Evolutionary conservation across 2,113 vertebrate genomes (phyloP).

Genomic region (Dascyllus trimaculatus): DNA sequence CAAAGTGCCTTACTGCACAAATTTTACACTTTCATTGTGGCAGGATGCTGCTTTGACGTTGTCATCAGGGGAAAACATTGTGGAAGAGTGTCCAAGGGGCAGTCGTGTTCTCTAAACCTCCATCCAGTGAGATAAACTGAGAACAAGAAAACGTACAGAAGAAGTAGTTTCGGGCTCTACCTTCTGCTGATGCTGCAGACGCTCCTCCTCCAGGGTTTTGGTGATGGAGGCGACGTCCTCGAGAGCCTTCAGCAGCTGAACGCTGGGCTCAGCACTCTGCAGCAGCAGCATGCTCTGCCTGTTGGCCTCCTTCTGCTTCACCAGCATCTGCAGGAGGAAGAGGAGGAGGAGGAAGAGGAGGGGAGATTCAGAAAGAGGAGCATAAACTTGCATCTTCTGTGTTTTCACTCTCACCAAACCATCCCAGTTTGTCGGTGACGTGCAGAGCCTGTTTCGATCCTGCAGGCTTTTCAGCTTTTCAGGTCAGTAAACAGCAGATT

Average conservation of each 20-base stretch:
- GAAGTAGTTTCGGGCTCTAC: constrained; percentile 48
- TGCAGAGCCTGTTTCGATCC: background rate
- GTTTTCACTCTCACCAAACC: background rate
- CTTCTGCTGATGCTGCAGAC: constrained; percentile 83
- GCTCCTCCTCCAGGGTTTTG: constrained; percentile 85
- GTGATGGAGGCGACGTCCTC: constrained; percentile 82
- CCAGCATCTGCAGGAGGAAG: constrained; percentile 81
- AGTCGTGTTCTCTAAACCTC: too few species aligned
- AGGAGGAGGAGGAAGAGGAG: background rate
- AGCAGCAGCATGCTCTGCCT: constrained; percentile 86
- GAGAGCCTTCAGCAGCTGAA: constrained; percentile 86
- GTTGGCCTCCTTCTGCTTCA: constrained; percentile 89
- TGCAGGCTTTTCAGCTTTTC: constrained; percentile 50
- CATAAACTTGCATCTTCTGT: too few species aligned
- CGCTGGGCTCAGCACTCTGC: constrained; percentile 84
- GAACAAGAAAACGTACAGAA: too few species aligned
- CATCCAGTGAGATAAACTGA: too few species aligned
- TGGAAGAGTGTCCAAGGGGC: too few species aligned
- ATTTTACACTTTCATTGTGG: too few species aligned
- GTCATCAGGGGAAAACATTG: too few species aligned
- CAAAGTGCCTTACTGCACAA: too few species aligned
- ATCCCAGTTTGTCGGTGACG: background rate
- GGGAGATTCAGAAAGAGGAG: too few species aligned
- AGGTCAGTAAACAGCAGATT: constrained; percentile 58
- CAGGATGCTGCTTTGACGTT: too few species aligned